Evolutionary conservation across 2,113 vertebrate genomes (phyloP).

Genomic region (Epinephelus lanceolatus): DNA sequence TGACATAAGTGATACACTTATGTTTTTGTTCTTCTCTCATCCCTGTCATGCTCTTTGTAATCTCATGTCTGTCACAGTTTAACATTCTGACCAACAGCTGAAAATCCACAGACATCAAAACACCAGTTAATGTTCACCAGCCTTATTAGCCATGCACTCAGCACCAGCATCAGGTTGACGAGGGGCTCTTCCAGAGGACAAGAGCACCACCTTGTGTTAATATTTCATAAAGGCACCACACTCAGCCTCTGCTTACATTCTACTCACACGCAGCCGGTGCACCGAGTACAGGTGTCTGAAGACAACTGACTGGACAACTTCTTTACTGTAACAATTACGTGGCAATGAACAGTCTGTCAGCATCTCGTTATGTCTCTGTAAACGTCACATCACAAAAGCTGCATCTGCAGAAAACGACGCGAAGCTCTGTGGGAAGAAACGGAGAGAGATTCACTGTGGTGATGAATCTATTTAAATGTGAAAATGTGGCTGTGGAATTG

Average conservation of each 20-base stretch:
- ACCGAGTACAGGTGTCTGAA: slow-evolving; percentile 9
- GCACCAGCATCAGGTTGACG: neutral
- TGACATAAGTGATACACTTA: neutral
- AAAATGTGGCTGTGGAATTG: slow-evolving; percentile 21
- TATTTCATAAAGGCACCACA: slow-evolving; percentile 42
- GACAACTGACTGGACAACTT: slow-evolving; percentile 29
- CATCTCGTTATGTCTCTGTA: neutral
- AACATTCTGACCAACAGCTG: slow-evolving; percentile 2
- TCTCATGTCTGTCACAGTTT: neutral
- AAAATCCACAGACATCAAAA: neutral
- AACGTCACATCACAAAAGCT: slow-evolving; percentile 23
- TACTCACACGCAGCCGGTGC: slow-evolving; percentile 13
- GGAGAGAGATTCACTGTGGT: slow-evolving; percentile 6
- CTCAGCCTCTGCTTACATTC: slow-evolving; percentile 10
- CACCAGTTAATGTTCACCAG: neutral
- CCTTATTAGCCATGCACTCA: neutral
- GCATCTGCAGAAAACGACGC: slow-evolving; percentile 32
- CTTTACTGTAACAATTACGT: slow-evolving; percentile 25
- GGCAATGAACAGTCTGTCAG: slow-evolving; percentile 36
- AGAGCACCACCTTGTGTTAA: slow-evolving; percentile 81
- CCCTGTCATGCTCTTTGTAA: neutral
- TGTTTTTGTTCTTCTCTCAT: neutral
- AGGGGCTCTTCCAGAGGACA: slow-evolving; percentile 62
- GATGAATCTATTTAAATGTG: slow-evolving; percentile 26
- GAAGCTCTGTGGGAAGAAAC: neutral